These are phyloP conservation scores for Falco berigora DNA, from an alignment of 2,797 vertebrate genomes.

Conservation along the genomic window DNA sequence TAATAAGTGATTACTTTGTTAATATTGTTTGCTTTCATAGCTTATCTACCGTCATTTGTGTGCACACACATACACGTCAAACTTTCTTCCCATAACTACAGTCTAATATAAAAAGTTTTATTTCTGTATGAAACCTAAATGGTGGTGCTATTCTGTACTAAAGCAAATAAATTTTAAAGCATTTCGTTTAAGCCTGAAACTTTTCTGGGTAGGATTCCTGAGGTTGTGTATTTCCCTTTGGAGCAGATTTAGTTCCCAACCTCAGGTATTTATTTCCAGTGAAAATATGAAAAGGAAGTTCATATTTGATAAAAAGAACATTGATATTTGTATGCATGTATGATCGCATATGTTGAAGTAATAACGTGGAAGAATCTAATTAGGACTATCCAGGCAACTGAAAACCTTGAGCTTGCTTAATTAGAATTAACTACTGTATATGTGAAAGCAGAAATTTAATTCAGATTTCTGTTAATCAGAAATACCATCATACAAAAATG, in stretches of 20 bases:
- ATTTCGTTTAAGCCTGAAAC: background rate
- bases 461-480: slow-evolving; percentile 4
- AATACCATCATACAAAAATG: background rate
- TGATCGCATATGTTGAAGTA: background rate
- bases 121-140: background rate
- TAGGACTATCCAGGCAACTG: background rate
- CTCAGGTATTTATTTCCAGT: background rate
- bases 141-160: background rate
- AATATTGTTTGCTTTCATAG: background rate
- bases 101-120: background rate
- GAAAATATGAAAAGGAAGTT: background rate
- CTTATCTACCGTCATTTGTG: background rate
- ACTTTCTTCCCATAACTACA: background rate
- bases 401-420: slow-evolving; percentile 19
- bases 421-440: slow-evolving; percentile 27
- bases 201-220: background rate
- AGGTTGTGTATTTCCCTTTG: background rate
- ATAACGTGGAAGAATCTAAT: slow-evolving; percentile 1
- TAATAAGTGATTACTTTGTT: background rate
- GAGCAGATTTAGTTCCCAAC: background rate
- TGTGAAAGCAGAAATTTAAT: slow-evolving; percentile 9
- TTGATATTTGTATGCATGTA: background rate
- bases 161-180: background rate
- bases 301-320: background rate
- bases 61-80: background rate